A percentile compares a stretch with the other conserved stretches of the same genome.
Conservation (phyloP, 2,888 invertebrate species). For the Oscheius sp. region DNA sequence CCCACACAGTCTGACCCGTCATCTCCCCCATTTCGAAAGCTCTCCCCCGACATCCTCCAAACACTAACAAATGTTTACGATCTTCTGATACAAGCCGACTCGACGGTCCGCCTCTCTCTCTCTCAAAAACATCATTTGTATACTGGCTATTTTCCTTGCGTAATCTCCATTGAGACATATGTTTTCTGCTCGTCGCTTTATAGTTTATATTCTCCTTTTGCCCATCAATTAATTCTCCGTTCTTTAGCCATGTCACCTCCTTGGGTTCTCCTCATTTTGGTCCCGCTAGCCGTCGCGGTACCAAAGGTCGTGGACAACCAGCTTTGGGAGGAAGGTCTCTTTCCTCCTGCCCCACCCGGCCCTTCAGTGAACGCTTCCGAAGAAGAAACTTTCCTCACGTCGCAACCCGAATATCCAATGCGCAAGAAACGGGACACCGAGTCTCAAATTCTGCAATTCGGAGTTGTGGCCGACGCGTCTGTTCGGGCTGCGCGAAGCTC, state of each 20-base stretch:
- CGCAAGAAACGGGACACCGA: slow-evolving; percentile 10
- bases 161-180: too few relatives aligned
- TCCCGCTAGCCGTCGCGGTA: neutral
- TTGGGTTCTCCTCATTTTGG: slow-evolving; percentile 18
- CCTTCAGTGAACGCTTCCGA: slow-evolving; percentile 8
- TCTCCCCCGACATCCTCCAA: neutral
- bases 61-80: too few relatives aligned
- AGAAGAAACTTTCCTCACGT: neutral
- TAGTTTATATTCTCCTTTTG: slow-evolving; percentile 33
- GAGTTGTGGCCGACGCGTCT: slow-evolving; percentile 33
- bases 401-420: neutral
- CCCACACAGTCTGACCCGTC: slow-evolving; percentile 1
- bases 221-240: slow-evolving; percentile 15
- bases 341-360: slow-evolving; percentile 1
- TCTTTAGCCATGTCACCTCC: slow-evolving; percentile 25
- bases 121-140: neutral
- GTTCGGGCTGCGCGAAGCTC: slow-evolving; percentile 41
- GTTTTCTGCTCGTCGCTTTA: neutral
- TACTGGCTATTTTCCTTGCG: too few relatives aligned
- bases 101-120: slow-evolving; percentile 26
- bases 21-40: neutral
- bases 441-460: slow-evolving; percentile 27
- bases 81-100: too few relatives aligned
- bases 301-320: slow-evolving; percentile 18
- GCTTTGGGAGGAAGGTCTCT: slow-evolving; percentile 37